Evolutionary conservation across 1,140 invertebrate genomes (phyloP), one percentile per base, ranked within the genome.

Genomic region (Palaemon carinicauda): DNA sequence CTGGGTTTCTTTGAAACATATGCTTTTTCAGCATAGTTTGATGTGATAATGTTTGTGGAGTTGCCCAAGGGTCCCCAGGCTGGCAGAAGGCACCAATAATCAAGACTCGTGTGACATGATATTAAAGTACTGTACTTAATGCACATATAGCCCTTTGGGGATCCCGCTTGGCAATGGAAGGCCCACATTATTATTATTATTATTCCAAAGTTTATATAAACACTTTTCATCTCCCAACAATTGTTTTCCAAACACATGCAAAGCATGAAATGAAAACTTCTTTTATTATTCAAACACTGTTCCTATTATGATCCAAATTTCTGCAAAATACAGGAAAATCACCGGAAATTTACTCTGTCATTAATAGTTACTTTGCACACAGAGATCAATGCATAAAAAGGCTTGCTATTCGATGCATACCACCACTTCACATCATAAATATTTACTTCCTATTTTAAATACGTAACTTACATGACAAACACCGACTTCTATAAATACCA

Each of bases 41-140:
- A 81, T 56, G 60, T 24, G 27, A 65, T 80, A 75, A 54, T 86
- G 78, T 86, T 86, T 86, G 84, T 86, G 84, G 77, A 86, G 77
- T 86, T 52, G 78, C 60, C 77, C 84, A 65, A 73, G 52, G 84
- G 77, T 86, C 84, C 84, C 84, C 77, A 86, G 84, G 84, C 84
- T 86, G 84, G 83, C 83, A 65, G 84, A 80, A 86, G 84, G 84
- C 84, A 86, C 84, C 77, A 79, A 56, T 78, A 86, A 74, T 80
- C 75, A 52, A 80, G 77, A 86, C 77, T 80, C 84, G 77, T 86
- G 84, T 52, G 54, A 51, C 75, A 71, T 77, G 84, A 86, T 69
- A 86, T 60, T 80, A 69, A 86, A 41, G 41, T 41, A 41, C 41
- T 41, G 41, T 41, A 80, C 84, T 80, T 86, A 84, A 86, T 86